Percentiles rank a stretch among this genome's conserved stretches.
These are phyloP conservation scores for Tapirus indicus DNA, from an alignment of 2,797 vertebrate species.

Conservation along the genomic window DNA sequence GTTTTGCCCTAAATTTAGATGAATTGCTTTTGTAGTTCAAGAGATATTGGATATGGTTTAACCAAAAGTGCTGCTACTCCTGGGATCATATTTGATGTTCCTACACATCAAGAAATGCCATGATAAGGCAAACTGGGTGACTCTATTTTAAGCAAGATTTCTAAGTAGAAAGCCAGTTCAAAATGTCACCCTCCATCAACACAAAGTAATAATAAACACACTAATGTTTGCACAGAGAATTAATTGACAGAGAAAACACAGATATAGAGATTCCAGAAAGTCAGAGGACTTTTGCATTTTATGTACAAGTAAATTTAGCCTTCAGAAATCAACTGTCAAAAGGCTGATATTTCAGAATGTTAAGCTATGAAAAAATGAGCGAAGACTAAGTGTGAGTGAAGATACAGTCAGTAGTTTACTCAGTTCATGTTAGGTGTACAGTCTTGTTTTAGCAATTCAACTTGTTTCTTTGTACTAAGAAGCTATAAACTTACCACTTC, in stretches of 20 bases:
- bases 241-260: background rate
- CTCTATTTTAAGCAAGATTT: background rate
- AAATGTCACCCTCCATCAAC: background rate
- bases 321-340: background rate
- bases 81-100: background rate
- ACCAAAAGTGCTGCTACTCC: background rate
- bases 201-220: background rate
- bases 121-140: background rate
- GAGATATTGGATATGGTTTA: background rate
- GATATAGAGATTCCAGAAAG: background rate
- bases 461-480: background rate
- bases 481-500: background rate
- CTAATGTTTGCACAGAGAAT: background rate
- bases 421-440: background rate
- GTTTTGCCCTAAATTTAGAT: background rate
- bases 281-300: background rate
- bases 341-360: background rate
- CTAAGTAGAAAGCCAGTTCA: background rate
- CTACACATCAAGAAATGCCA: background rate
- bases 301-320: background rate
- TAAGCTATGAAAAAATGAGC: background rate
- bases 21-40: background rate
- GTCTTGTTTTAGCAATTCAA: background rate
- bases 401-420: background rate
- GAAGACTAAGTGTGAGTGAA: background rate